A percentile compares a stretch with the other conserved stretches of the same genome.
phyloP scores from a whole-genome alignment of 1,140 invertebrate species.

The Drosophila hydei region DNA sequence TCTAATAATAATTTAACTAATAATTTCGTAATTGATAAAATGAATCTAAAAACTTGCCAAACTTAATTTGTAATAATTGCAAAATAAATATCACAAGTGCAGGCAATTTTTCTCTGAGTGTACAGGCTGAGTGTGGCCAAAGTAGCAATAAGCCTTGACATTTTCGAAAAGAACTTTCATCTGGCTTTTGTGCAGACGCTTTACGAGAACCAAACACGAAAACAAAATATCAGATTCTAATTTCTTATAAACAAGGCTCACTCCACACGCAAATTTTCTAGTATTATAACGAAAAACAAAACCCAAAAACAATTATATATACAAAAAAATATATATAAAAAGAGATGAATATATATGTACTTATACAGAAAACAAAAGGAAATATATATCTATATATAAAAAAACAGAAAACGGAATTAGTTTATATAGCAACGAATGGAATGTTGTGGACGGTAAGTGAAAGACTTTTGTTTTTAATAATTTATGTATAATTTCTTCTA shows the following conservation, averaged over 20 bases:
- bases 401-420: not conserved
- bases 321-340: conserved; percentile 26
- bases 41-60: not conserved
- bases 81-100: not conserved
- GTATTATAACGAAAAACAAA: conserved; percentile 40
- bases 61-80: not conserved
- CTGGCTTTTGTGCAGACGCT: conserved; percentile 11
- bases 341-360: conserved; percentile 33
- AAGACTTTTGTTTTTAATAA: conserved; percentile 51
- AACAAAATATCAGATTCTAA: not conserved
- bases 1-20: not conserved
- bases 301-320: conserved; percentile 40
- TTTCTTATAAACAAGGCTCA: conserved; percentile 16
- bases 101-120: conserved; percentile 5
- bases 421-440: not conserved
- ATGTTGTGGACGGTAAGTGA: conserved; percentile 9
- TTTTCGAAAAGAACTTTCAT: conserved; percentile 6
- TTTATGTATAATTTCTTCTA: conserved; percentile 73
- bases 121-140: conserved; percentile 29
- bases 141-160: conserved; percentile 27
- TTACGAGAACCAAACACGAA: not conserved
- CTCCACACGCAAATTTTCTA: conserved; percentile 43
- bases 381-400: conserved; percentile 28
- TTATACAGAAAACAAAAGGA: conserved; percentile 30
- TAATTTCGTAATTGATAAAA: too few species aligned